Conservation (phyloP, 1,140 invertebrate genomes). For the Ylistrum balloti region DNA sequence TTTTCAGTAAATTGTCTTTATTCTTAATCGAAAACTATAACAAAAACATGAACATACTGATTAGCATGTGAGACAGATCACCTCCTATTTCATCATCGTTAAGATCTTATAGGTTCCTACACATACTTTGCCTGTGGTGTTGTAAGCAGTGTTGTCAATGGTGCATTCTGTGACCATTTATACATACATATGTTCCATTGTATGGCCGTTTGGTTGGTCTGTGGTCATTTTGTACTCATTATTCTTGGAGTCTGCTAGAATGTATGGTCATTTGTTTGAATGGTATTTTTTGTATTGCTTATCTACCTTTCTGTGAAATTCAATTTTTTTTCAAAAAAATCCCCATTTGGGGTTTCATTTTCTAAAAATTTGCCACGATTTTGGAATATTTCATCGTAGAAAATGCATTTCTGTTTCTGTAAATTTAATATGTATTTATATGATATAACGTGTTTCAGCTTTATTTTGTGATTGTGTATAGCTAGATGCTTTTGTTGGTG, state of each 20-base stretch:
- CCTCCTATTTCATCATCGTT: background rate
- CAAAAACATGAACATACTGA: no score
- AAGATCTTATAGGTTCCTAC: background rate
- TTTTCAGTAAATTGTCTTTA: no score
- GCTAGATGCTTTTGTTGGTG: background rate
- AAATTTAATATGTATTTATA: background rate
- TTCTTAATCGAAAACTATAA: no score
- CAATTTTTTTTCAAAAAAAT: background rate
- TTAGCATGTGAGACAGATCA: no score
- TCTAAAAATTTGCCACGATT: background rate
- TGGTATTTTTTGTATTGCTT: background rate
- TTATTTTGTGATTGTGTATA: background rate
- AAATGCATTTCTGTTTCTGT: conserved; percentile 8
- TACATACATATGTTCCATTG: background rate
- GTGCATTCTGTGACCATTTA: background rate
- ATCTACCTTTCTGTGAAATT: background rate
- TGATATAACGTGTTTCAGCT: background rate
- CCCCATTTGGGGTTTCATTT: background rate
- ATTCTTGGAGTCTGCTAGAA: background rate
- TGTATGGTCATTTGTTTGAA: background rate
- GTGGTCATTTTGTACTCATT: background rate
- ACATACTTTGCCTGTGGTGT: conserved; percentile 11
- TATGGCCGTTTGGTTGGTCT: background rate
- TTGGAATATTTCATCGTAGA: background rate
- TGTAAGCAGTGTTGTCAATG: background rate